These are phyloP conservation scores for Coturnix japonica DNA, from an alignment of 2,113 vertebrate genomes.

Conservation along the genomic window DNA sequence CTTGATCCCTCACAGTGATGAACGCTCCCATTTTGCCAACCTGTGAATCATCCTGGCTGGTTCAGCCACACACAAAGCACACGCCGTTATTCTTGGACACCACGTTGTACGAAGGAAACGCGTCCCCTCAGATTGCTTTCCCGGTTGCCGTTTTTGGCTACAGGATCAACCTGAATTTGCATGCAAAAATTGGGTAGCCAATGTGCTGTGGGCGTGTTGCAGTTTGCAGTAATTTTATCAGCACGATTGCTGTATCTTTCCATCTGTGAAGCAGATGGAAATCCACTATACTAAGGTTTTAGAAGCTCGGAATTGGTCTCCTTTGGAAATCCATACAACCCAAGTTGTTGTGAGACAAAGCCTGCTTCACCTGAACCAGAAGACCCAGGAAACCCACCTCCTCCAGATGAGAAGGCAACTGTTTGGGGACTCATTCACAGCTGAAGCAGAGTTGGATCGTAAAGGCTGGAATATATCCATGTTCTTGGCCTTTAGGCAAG, in stretches of 20 bases:
- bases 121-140: neutral
- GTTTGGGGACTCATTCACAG: neutral
- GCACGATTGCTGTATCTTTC: neutral
- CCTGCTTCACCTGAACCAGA: rapidly evolving
- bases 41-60: constrained; percentile 5
- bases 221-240: neutral
- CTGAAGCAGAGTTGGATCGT: neutral
- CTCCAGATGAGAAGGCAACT: neutral
- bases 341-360: neutral
- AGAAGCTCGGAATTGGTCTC: neutral
- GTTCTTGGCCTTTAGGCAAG: too few species aligned
- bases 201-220: neutral
- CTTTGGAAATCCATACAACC: rapidly evolving
- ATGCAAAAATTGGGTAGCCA: neutral
- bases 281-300: neutral
- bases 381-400: neutral
- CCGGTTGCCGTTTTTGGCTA: neutral
- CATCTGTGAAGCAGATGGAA: neutral
- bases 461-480: neutral
- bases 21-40: neutral
- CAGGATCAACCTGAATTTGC: neutral
- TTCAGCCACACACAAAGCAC: neutral
- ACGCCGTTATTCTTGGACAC: neutral
- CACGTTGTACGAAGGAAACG: neutral
- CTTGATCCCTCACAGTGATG: neutral